Evolutionary conservation across 2,888 invertebrate species (phyloP), one percentile per base, ranked within the genome.

Genomic region (Coleophora flavipennella): DNA sequence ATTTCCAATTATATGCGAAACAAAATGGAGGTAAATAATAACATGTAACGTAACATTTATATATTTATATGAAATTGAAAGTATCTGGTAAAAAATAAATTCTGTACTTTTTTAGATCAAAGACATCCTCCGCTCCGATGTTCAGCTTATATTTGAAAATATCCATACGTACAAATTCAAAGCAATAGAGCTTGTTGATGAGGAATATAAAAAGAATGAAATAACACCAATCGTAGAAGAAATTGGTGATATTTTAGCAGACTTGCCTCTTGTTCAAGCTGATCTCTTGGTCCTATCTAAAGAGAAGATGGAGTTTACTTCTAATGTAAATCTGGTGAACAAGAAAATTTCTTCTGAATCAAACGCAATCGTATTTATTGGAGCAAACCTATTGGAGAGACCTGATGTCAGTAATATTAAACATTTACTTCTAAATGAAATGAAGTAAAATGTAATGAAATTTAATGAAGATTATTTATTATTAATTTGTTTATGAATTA

Each of bases 131-230:
- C 78, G 91, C 14, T 69, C 87, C 1, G 80, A 89, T 56, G 76
- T 92, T 4, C 95, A 95, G 65, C 62, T 93, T 0, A 86, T 90
- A 0, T 62, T 92, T 0, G 95, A 95, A 66, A 95, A 94, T 59
- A 63, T 86, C 1, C 85, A 87, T 38, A 79, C 76, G 0, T 70
- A 86, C 46, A 91, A 90, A 77, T 83, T 91, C 0, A 90, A 87
- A 62, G 70, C 73, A 31, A 74, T 89, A 13, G 88, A 90, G 66
- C 36, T 87, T 43, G 60, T 70, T 48, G 86, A 86, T 36, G 75
- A 77, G 20, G 84, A 86, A 34, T 86, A 87, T 46, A 78, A 86
- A 31, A 67, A 62, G 4, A 79, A 84, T 37, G 72, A 67, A 6
- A 72, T 81, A 32, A 56, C 74, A 40, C 84, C 88, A 1, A 50